Percentiles rank a stretch among this genome's conserved stretches.
Conservation (phyloP, 2,113 vertebrate genomes). For the Malurus alboscapulatus region DNA sequence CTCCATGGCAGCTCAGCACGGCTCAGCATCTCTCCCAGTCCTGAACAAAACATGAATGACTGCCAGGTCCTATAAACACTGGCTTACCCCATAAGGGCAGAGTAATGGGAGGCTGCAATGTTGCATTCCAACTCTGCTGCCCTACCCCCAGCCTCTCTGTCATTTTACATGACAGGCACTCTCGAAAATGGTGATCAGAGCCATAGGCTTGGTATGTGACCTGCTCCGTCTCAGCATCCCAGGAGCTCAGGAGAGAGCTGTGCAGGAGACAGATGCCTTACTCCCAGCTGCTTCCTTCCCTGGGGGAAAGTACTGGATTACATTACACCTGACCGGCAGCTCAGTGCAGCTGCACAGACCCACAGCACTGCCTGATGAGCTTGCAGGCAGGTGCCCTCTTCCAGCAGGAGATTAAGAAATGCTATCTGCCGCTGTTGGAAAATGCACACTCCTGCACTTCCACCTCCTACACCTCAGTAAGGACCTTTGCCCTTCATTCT, state of each 20-base stretch:
- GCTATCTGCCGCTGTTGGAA: not conserved
- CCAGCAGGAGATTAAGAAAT: not conserved
- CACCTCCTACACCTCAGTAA: not conserved
- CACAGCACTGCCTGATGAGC: not conserved
- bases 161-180: not conserved
- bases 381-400: not conserved
- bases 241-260: not conserved
- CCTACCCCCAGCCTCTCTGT: not conserved
- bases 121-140: not conserved
- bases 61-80: not conserved
- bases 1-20: not conserved
- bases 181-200: not conserved
- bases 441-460: not conserved
- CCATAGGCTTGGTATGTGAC: not conserved
- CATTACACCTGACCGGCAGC: not conserved
- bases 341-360: not conserved
- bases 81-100: not conserved
- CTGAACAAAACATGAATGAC: accelerated
- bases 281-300: not conserved
- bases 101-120: not conserved
- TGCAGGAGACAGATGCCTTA: not conserved
- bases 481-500: not conserved
- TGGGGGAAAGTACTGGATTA: not conserved
- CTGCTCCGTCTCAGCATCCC: not conserved
- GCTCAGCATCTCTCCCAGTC: not conserved